Evolutionary conservation across 2,888 invertebrate genomes (phyloP).

Genomic region (Barypeithes pellucidus): DNA sequence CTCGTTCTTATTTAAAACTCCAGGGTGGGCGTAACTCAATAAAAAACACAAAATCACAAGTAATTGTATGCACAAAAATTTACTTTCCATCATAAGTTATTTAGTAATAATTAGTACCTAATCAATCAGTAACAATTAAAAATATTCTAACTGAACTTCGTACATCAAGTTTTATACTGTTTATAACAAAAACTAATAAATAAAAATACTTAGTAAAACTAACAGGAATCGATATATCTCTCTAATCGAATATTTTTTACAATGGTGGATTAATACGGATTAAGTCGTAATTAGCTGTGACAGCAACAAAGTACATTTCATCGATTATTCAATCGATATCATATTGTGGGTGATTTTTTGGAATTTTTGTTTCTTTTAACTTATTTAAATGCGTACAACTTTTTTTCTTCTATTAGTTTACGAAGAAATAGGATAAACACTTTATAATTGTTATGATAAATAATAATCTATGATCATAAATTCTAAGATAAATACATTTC

Average conservation of each 20-base stretch:
- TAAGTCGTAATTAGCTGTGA: not conserved
- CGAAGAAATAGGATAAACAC: no score
- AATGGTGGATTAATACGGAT: not conserved
- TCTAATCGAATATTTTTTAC: slow-evolving; percentile 1
- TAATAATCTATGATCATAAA: no score
- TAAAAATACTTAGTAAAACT: not conserved
- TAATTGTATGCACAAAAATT: not conserved
- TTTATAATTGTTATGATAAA: no score
- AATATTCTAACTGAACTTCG: not conserved
- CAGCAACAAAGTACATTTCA: slow-evolving; percentile 4
- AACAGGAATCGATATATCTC: not conserved
- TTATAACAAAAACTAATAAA: not conserved
- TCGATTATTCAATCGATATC: not conserved
- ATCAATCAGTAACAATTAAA: not conserved
- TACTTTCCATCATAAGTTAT: not conserved
- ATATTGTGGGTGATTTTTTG: not conserved
- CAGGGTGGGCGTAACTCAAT: not conserved
- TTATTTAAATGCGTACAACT: not conserved
- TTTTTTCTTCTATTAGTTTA: no score
- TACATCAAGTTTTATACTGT: slow-evolving; percentile 7
- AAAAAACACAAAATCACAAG: not conserved
- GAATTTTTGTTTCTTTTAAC: not conserved
- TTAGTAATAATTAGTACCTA: not conserved
- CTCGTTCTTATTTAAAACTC: slow-evolving; percentile 17
- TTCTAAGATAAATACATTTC: no score